Evolutionary conservation across 2,888 invertebrate species (phyloP).

Genomic region (Agonopterix arenella): DNA sequence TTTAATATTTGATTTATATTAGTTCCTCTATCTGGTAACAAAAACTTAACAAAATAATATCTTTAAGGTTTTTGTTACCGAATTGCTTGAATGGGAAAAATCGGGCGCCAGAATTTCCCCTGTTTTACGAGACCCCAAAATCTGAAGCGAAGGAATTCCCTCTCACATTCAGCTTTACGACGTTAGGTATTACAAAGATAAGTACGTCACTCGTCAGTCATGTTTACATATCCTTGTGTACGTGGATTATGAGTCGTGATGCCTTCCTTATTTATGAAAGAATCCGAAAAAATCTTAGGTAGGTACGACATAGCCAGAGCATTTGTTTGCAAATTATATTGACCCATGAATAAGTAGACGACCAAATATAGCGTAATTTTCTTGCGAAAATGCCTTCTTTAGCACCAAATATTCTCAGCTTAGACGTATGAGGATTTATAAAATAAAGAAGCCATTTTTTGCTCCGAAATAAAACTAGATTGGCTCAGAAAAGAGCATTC

Average conservation of each 20-base stretch:
- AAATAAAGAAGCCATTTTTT: no score
- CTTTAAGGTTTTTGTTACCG: constrained; percentile 3
- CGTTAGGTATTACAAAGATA: constrained; percentile 57
- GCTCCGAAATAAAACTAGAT: no score
- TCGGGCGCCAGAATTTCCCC: constrained; percentile 5
- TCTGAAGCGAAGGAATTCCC: constrained; percentile 27
- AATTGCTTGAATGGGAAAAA: neutral
- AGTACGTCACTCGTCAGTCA: constrained; percentile 63
- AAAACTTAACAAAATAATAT: constrained; percentile 4
- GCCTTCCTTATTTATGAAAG: constrained; percentile 57
- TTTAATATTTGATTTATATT: no score
- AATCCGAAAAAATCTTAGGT: constrained; percentile 42
- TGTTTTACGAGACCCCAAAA: constrained; percentile 18
- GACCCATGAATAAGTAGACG: constrained; percentile 47
- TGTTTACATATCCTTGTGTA: constrained; percentile 60
- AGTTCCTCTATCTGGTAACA: no score
- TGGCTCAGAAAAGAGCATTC: no score
- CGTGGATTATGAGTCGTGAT: constrained; percentile 69
- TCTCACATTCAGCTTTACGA: constrained; percentile 61
- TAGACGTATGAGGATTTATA: neutral
- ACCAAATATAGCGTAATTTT: constrained; percentile 9
- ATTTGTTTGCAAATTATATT: constrained; percentile 63
- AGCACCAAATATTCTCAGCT: neutral
- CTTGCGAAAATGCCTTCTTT: constrained; percentile 2
- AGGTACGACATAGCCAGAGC: constrained; percentile 37